Base-by-base conservation (phyloP, 1,140 invertebrate genomes). In the Hylyphantes graminicola region DNA sequence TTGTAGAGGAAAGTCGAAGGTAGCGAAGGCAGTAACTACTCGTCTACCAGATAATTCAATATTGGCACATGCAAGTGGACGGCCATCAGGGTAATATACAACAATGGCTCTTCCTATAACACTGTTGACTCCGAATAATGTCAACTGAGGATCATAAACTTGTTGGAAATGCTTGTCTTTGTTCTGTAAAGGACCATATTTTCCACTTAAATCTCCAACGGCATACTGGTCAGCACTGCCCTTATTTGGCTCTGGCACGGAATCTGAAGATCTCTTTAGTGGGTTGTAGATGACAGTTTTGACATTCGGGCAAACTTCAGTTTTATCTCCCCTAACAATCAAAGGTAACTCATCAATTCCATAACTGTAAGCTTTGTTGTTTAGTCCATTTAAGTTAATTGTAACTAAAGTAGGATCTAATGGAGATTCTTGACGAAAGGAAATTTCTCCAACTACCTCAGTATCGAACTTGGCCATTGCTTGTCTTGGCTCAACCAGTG, bases 171-270 rank as follows among this genome's bases (percentile, higher is more conserved):
- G 53, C 50, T 85, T 68, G 48, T 86, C 51, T 68, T 51, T 50
- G 54, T 65, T 68, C 59, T 77, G 57, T 10, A 92, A 86, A 7
- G 86, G 85, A 35, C 92, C 92, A 87, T 91, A 93, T 90, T 98
- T 98, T 11, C 96, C 96, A 77, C 95, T 95, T 7, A 98, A 89
- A 90, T 98, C 96, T 0, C 96, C 96, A 12, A 96, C 89, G 2
- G 95, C 93, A 87, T 97, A 98, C 87, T 95, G 94, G 89, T 98
- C 95, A 89, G 95, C 94, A 8, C 95, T 96, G 21, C 87, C 87
- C 72, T 86, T 84, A 53, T 70, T 75, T 50, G 86, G 86, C 19
- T 76, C 70, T 7, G 86, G 86, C 15, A 86, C 82, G 4, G 74
- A 19, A 64, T 86, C 82, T 59, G 86, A 65, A 75, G 89, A 87